These are phyloP conservation scores for Acrossocheilus fasciatus DNA, from an alignment of 2,797 vertebrate genomes.

Conservation along the genomic window DNA sequence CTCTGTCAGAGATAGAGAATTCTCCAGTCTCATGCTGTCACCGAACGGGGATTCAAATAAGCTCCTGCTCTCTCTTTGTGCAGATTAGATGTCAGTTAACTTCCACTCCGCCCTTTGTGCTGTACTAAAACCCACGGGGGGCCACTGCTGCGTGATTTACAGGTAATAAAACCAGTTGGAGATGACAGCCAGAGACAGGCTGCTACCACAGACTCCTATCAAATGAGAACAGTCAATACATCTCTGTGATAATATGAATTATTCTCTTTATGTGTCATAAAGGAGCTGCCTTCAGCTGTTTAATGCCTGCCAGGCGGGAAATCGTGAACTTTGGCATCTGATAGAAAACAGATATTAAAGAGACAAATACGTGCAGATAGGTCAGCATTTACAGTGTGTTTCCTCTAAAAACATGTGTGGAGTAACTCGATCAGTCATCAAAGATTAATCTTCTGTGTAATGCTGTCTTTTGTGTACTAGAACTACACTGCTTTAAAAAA, in stretches of 20 bases:
- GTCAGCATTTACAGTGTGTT: background rate
- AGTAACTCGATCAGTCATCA: background rate
- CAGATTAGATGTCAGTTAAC: constrained; percentile 82
- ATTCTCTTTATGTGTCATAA: constrained; percentile 71
- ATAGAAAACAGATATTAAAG: constrained; percentile 57
- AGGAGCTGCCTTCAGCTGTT: constrained; percentile 78
- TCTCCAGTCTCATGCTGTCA: constrained; percentile 66
- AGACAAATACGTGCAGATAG: constrained; percentile 23
- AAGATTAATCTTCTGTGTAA: background rate
- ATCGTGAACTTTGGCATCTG: constrained; percentile 53
- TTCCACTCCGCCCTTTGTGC: constrained; percentile 76
- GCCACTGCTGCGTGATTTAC: constrained; percentile 78
- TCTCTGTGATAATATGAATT: constrained; percentile 83
- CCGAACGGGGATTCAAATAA: constrained; percentile 70
- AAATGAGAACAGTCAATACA: constrained; percentile 83
- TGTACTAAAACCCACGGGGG: constrained; percentile 74
- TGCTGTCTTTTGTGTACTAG: background rate
- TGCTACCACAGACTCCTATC: constrained; percentile 82
- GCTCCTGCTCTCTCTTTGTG: constrained; percentile 69
- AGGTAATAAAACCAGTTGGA: constrained; percentile 86
- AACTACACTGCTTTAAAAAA: background rate
- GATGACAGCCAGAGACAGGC: constrained; percentile 82
- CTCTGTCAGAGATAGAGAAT: constrained; percentile 54
- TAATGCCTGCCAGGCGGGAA: constrained; percentile 79
- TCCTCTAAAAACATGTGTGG: background rate